Percentiles rank a stretch among this genome's conserved stretches.
Conservation (phyloP, 2,113 vertebrate species). For the Columba livia region DNA sequence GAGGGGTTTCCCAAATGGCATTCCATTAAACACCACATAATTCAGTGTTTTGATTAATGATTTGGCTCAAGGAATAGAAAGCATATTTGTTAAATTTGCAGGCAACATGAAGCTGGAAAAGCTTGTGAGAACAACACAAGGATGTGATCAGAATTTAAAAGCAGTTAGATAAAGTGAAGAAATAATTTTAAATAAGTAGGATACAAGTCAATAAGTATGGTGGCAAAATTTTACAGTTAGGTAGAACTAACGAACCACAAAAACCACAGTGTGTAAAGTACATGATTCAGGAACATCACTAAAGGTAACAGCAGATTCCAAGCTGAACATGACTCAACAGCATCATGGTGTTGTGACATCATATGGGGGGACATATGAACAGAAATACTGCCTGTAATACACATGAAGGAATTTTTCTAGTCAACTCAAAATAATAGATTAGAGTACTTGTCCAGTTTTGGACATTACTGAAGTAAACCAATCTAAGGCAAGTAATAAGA, state of each 20-base stretch:
- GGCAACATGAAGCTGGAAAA: not conserved
- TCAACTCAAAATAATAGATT: not conserved
- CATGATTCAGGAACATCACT: not conserved
- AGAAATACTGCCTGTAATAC: not conserved
- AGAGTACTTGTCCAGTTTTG: not conserved
- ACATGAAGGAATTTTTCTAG: not conserved
- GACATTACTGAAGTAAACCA: not conserved
- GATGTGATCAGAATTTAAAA: not conserved
- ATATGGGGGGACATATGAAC: not conserved
- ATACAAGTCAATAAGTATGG: not conserved
- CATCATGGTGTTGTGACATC: not conserved
- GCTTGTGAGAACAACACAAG: not conserved
- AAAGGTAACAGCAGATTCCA: not conserved
- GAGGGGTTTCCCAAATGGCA: not conserved
- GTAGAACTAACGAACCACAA: not conserved
- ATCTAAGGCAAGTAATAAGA: not conserved
- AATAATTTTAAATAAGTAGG: not conserved
- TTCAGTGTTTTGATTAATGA: not conserved
- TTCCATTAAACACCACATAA: not conserved
- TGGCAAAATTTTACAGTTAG: not conserved
- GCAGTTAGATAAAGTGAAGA: not conserved
- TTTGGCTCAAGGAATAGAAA: slow-evolving; percentile 12
- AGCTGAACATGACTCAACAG: not conserved
- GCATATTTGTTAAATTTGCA: not conserved
- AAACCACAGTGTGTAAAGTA: not conserved